phyloP scores from a whole-genome alignment of 2,113 vertebrate genomes.

The Ageneiosus marmoratus region DNA sequence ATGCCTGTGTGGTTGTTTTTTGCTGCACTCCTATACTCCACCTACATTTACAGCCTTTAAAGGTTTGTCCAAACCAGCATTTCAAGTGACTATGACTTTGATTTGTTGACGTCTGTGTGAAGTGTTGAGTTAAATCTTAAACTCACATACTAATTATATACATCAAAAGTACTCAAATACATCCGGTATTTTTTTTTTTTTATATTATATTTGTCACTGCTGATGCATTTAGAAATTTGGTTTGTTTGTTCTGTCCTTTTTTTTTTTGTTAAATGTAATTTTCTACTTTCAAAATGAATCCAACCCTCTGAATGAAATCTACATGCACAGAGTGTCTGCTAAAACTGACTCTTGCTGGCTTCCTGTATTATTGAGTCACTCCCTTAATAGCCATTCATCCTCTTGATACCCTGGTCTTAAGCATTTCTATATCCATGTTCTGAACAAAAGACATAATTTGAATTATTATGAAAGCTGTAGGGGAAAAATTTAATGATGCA shows the following conservation, averaged over 20 bases:
- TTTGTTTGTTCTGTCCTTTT: background rate
- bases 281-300: background rate
- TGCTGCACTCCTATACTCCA: conserved; percentile 16
- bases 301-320: background rate
- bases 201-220: background rate
- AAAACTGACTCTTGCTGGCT: background rate
- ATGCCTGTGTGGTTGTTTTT: conserved; percentile 9
- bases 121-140: background rate
- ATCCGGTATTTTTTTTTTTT: background rate
- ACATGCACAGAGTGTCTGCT: background rate
- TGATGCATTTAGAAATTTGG: background rate
- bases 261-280: background rate
- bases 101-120: background rate
- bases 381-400: background rate
- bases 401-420: background rate
- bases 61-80: background rate
- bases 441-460: background rate
- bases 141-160: background rate
- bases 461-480: background rate
- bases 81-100: background rate
- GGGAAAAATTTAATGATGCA: background rate
- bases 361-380: background rate
- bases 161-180: background rate
- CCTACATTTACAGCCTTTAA: conserved; percentile 15
- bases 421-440: background rate